phyloP scores from a whole-genome alignment of 2,113 vertebrate species.

The Puffinus mauretanicus region DNA sequence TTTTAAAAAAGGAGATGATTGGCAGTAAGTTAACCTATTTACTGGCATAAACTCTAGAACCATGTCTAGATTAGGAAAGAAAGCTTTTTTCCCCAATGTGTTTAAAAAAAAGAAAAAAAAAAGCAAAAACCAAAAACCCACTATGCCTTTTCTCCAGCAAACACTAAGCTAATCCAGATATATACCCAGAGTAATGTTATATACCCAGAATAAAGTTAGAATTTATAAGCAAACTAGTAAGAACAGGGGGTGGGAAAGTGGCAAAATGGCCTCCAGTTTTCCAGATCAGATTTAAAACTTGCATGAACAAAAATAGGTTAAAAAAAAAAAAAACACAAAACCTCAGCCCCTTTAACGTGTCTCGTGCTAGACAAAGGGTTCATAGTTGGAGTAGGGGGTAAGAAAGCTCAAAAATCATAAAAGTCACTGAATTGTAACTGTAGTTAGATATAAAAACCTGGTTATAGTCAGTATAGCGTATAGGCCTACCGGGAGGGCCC shows the following conservation, averaged over 20 bases:
- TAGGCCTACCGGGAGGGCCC: neutral
- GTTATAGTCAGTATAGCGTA: neutral
- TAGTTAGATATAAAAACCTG: neutral
- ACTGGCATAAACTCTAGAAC: neutral
- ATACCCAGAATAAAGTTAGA: neutral
- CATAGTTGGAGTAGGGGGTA: neutral
- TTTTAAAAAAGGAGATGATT: neutral
- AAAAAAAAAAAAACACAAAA: neutral
- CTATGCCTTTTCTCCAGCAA: neutral
- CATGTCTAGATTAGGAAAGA: neutral
- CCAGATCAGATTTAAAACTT: neutral
- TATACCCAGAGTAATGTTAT: neutral
- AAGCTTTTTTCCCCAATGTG: neutral
- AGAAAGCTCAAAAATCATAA: neutral
- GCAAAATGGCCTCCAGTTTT: neutral
- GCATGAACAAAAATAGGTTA: neutral
- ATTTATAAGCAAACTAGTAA: neutral
- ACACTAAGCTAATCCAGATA: neutral
- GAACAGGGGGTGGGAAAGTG: neutral
- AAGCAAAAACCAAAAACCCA: neutral
- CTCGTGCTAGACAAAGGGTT: neutral
- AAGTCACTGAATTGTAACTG: neutral
- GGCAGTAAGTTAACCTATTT: neutral
- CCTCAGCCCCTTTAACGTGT: neutral
- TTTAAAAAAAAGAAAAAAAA: neutral